A percentile compares a stretch with the other conserved stretches of the same genome.
Conservation (phyloP, 2,888 invertebrate species). For the Nudaria mundana region DNA sequence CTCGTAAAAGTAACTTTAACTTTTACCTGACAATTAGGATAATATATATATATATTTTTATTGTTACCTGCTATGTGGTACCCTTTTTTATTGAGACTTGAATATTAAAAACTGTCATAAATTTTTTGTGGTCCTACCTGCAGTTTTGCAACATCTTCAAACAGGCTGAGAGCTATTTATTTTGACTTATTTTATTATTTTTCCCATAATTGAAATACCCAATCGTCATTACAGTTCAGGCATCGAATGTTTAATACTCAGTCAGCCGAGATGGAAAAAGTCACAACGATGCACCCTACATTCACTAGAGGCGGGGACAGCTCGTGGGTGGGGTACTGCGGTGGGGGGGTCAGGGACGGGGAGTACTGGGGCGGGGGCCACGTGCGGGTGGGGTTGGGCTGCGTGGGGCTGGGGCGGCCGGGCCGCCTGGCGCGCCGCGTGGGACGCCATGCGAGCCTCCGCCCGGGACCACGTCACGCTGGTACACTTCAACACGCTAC, state of each 20-base stretch:
- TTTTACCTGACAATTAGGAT: no score
- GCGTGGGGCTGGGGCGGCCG: conserved; percentile 83
- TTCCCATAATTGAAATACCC: no score
- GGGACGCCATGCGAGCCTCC: conserved; percentile 91
- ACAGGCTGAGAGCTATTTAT: neutral
- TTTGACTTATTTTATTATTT: neutral
- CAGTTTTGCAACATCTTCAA: no score
- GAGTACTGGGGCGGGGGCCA: conserved; percentile 85
- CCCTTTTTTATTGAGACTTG: no score
- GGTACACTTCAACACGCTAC: conserved; percentile 91
- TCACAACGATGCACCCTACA: conserved; percentile 94
- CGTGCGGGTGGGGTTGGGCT: conserved; percentile 89
- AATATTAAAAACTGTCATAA: no score
- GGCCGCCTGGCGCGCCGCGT: conserved; percentile 90
- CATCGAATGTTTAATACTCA: conserved; percentile 88
- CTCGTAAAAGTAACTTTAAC: no score
- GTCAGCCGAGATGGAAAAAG: conserved; percentile 92
- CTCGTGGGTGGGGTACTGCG: conserved; percentile 85
- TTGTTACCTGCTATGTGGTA: no score
- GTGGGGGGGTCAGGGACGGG: conserved; percentile 59
- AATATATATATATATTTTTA: no score
- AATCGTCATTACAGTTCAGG: conserved; percentile 81
- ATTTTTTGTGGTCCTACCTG: no score
- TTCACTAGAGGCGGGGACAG: conserved; percentile 92
- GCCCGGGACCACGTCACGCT: conserved; percentile 93